Percentiles rank a stretch among this genome's conserved stretches.
Conservation (phyloP, 2,797 vertebrate genomes). For the Lacerta viridis region DNA sequence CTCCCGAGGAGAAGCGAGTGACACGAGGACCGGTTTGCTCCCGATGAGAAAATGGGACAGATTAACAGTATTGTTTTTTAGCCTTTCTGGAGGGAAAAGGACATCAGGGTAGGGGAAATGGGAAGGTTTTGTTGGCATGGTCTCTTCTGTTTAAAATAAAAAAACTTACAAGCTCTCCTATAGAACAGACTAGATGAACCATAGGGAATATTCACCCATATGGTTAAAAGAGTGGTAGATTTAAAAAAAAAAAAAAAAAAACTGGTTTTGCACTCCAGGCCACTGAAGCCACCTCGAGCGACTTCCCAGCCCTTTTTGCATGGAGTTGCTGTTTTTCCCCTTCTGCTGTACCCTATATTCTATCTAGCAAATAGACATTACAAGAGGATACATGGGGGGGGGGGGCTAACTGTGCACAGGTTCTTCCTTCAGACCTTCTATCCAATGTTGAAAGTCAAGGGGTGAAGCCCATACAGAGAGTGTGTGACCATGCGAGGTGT, state of each 20-base stretch:
- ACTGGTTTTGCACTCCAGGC: neutral
- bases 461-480: too few species aligned
- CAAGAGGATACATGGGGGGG: too few species aligned
- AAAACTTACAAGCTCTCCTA: neutral
- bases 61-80: neutral
- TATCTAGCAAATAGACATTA: too few species aligned
- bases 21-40: slow-evolving; percentile 51
- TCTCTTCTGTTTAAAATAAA: slow-evolving; percentile 25
- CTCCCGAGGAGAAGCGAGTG: slow-evolving; percentile 45
- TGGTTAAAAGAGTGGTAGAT: neutral
- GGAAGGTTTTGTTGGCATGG: neutral
- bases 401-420: too few species aligned
- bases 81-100: neutral
- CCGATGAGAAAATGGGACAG: neutral
- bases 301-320: too few species aligned
- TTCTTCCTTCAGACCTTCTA: too few species aligned
- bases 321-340: too few species aligned
- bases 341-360: too few species aligned
- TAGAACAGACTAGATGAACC: slow-evolving; percentile 8
- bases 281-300: neutral
- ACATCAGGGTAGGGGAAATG: neutral
- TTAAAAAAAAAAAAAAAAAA: neutral
- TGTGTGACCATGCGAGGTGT: neutral
- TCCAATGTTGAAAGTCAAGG: too few species aligned
- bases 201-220: neutral